Base-by-base conservation (phyloP, 2,113 vertebrate species). In the Semnopithecus entellus region DNA sequence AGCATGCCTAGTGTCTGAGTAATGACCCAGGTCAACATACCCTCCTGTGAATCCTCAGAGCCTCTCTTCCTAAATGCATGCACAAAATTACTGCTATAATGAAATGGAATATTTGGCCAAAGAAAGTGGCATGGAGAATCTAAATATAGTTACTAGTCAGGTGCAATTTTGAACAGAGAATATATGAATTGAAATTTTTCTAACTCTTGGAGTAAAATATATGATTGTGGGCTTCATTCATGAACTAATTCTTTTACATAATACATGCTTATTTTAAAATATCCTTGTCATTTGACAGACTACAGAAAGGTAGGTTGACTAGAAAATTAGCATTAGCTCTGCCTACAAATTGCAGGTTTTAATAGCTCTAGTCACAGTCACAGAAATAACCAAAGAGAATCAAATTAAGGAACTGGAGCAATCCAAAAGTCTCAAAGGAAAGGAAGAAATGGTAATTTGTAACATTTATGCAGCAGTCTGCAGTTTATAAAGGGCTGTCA, bases 311-410 rank as follows among this genome's bases (percentile, higher is more conserved):
- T 88, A 94, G 75, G 48, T 3, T 97, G 94, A 96, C 90, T 88
- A 95, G 87, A 90, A 96, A 96, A 96, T 97, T 94, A 97, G 84
- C 94, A 88, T 87, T 43, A 96, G 81, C 73, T 1, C 57, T 88
- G 93, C 85, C 72, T 92, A 66, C 14, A 96, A 96, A 97, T 94
- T 95, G 88, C 59, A 92, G 90, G 93, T 88, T 97, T 96, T 97
- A 97, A 96, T 88, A 95, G 66, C 84, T 40, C 75, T 82, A 66
- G 38, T 96, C 95, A 90, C 76, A 87, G 92, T n/a, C 90, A 72
- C 81, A 88, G 88, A 95, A 96, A 96, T 92, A 97, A 82, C 84
- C 85, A 75, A 79, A 90, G 90, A 96, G 81, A 96, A 94, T 90
- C 57, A 52, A 89, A 92, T 95, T 95, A 93, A 97, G 88, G 57